These are phyloP conservation scores for Uropsilus gracilis DNA, from an alignment of 2,113 vertebrate genomes.

Conservation along the genomic window DNA sequence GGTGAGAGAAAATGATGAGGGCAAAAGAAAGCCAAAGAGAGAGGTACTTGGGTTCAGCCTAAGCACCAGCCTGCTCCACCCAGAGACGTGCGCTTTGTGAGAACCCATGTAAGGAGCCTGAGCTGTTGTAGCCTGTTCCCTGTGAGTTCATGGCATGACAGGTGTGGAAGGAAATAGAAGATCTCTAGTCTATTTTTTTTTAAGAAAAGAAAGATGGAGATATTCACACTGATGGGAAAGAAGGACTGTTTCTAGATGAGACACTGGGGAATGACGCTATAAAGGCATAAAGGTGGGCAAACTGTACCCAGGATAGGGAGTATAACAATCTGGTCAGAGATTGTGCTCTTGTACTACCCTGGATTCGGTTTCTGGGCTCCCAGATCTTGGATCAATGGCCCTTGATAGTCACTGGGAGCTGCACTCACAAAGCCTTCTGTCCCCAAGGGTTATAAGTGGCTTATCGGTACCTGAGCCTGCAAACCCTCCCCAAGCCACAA, in stretches of 20 bases:
- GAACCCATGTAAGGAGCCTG: too few relatives aligned
- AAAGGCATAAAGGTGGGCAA: not conserved
- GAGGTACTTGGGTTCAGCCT: too few relatives aligned
- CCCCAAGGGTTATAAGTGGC: not conserved
- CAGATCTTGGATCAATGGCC: not conserved
- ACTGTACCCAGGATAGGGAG: not conserved
- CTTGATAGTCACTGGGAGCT: not conserved
- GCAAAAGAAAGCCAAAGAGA: too few relatives aligned
- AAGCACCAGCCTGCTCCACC: too few relatives aligned
- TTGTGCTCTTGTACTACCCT: not conserved
- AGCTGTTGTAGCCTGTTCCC: too few relatives aligned
- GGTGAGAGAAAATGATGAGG: too few relatives aligned
- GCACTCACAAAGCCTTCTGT: not conserved
- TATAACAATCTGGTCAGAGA: not conserved
- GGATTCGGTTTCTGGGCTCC: not conserved
- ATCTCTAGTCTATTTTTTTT: too few relatives aligned
- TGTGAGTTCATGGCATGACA: too few relatives aligned
- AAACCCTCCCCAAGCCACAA: not conserved
- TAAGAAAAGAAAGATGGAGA: not conserved
- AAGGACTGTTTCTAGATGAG: slow-evolving; percentile 15
- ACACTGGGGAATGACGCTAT: not conserved
- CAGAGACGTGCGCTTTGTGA: too few relatives aligned
- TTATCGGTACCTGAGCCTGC: not conserved
- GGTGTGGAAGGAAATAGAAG: too few relatives aligned
- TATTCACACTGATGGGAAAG: not conserved